phyloP scores from a whole-genome alignment of 2,888 invertebrate genomes.

The Ormyrus rosae region DNA sequence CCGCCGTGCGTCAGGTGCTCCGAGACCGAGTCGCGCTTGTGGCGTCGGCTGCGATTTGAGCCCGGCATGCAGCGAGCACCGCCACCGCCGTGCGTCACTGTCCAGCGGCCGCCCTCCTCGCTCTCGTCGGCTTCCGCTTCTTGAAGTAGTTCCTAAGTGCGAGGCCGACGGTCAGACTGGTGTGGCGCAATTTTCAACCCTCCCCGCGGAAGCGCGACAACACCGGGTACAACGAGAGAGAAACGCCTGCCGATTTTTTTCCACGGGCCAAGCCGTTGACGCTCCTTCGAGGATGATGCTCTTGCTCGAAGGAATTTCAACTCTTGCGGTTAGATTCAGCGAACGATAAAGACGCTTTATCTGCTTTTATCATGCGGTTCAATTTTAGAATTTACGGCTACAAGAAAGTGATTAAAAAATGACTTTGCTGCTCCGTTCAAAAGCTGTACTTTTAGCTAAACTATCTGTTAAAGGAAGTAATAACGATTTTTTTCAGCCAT shows the following conservation, averaged over 20 bases:
- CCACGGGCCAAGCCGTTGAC: background rate
- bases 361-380: no score
- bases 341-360: no score
- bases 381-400: no score
- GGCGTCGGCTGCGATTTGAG: conserved; percentile 73
- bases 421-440: no score
- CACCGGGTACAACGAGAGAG: no score
- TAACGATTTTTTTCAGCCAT: no score
- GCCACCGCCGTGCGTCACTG: conserved; percentile 65
- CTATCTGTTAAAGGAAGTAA: no score
- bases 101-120: conserved; percentile 73
- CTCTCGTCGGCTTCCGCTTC: conserved; percentile 87
- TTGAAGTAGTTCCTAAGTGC: conserved; percentile 82
- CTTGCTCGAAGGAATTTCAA: background rate
- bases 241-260: background rate
- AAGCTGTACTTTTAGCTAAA: no score
- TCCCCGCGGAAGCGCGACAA: no score
- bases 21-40: conserved; percentile 76
- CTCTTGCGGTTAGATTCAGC: no score
- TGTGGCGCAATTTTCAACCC: no score
- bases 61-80: conserved; percentile 70
- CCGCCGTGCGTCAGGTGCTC: conserved; percentile 79
- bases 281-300: background rate
- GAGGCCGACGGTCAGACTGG: background rate
- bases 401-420: no score